Conservation (phyloP, 2,113 vertebrate genomes). For the Mobula birostris region DNA sequence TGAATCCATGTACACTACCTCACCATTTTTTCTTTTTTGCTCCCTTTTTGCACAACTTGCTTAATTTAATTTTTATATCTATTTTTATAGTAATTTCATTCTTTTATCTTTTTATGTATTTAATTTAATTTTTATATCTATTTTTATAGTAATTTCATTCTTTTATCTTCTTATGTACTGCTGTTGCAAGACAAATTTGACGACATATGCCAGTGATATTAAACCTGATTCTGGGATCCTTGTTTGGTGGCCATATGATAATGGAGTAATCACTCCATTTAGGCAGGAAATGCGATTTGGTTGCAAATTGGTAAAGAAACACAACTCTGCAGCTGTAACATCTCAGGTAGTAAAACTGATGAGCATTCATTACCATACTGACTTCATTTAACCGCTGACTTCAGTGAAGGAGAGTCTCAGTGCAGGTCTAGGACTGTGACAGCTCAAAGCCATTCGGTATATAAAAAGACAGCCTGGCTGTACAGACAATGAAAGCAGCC, state of each 20-base stretch:
- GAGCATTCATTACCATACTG: not conserved
- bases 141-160: too few species aligned
- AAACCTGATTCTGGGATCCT: not conserved
- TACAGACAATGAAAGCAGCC: not conserved
- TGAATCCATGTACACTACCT: too few species aligned
- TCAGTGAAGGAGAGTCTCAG: slow-evolving; percentile 8
- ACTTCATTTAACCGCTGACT: slow-evolving; percentile 9
- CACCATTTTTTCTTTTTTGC: too few species aligned
- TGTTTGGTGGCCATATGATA: not conserved
- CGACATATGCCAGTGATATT: too few species aligned
- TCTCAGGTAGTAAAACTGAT: slow-evolving; percentile 3
- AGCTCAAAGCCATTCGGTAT: not conserved
- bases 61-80: too few species aligned
- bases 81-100: too few species aligned
- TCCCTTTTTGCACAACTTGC: too few species aligned
- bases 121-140: too few species aligned
- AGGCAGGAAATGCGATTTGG: slow-evolving; percentile 16
- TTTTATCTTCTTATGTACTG: too few species aligned
- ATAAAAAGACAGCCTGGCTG: not conserved
- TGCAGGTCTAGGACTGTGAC: not conserved
- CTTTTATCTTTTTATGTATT: too few species aligned
- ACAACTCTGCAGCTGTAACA: slow-evolving; percentile 29
- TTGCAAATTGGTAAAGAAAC: slow-evolving; percentile 29
- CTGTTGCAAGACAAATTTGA: too few species aligned
- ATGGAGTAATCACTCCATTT: not conserved